phyloP scores from a whole-genome alignment of 1,140 invertebrate genomes.

The Cardiocondyla obscurior region DNA sequence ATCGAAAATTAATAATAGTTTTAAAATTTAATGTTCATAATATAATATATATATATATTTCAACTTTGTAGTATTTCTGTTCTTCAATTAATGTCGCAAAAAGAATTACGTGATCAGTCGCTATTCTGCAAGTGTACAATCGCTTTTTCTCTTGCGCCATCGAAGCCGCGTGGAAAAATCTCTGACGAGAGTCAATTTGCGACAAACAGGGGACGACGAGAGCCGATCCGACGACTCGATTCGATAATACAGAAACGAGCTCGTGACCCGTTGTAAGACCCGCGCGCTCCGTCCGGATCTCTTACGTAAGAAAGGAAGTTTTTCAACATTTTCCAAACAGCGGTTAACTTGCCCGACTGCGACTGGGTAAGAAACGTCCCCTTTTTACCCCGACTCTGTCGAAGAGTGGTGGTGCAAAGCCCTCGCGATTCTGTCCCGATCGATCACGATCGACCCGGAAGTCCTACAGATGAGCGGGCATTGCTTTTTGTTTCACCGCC shows the following conservation, averaged over 20 bases:
- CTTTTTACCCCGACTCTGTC: constrained; percentile 13
- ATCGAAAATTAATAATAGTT: too few species aligned
- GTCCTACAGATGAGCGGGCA: constrained; percentile 54
- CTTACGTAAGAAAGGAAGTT: constrained; percentile 31
- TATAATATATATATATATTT: too few species aligned
- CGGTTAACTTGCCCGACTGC: constrained; percentile 51
- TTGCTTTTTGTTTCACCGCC: constrained; percentile 43
- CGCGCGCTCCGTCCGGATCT: constrained; percentile 6
- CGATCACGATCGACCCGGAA: constrained; percentile 57
- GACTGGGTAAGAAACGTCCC: constrained; percentile 39
- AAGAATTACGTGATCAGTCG: not conserved
- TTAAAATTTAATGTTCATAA: too few species aligned
- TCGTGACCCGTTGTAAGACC: constrained; percentile 4
- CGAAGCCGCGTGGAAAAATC: constrained; percentile 12
- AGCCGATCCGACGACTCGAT: constrained; percentile 31
- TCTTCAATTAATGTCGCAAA: too few species aligned
- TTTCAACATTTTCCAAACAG: constrained; percentile 55
- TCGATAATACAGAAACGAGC: constrained; percentile 17
- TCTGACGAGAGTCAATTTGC: constrained; percentile 35
- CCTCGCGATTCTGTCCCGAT: constrained; percentile 56
- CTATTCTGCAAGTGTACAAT: not conserved
- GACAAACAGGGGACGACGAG: constrained; percentile 13
- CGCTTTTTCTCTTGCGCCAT: not conserved
- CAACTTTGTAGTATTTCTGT: too few species aligned
- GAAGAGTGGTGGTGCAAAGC: not conserved